Conservation (phyloP, 2,113 vertebrate genomes). For the Tachysurus vachellii region DNA sequence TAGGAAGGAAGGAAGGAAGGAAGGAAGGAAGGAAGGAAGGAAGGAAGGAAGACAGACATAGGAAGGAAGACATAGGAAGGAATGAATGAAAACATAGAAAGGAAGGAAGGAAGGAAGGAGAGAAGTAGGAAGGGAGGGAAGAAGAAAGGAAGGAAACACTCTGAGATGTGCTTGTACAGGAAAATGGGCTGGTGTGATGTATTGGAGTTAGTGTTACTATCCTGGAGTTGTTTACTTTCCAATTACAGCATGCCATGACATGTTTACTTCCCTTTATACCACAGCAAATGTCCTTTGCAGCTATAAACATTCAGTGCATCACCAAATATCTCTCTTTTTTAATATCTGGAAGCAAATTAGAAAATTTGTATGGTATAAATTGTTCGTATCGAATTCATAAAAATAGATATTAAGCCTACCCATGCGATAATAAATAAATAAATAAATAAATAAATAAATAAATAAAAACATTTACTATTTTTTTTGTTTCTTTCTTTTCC, state of each 20-base stretch:
- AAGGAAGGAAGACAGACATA: too few relatives aligned
- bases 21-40: too few relatives aligned
- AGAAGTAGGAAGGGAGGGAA: accelerated
- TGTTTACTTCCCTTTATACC: background rate
- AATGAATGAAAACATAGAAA: too few relatives aligned
- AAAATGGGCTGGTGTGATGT: background rate
- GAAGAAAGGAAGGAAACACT: background rate
- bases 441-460: too few relatives aligned
- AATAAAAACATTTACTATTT: background rate
- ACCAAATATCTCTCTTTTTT: background rate
- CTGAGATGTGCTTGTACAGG: background rate
- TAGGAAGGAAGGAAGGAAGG: too few relatives aligned
- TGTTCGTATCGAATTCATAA: background rate
- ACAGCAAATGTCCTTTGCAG: background rate
- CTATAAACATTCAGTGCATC: background rate
- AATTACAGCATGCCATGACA: background rate
- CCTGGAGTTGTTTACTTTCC: background rate
- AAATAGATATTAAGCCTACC: background rate
- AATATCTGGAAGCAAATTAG: background rate
- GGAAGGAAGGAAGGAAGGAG: too few relatives aligned
- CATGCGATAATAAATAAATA: too few relatives aligned
- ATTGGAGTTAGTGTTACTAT: background rate
- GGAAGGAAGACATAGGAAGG: too few relatives aligned
- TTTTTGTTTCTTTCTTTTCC: background rate
- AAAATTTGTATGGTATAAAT: background rate